phyloP scores from a whole-genome alignment of 2,113 vertebrate species.

The Pica pica region DNA sequence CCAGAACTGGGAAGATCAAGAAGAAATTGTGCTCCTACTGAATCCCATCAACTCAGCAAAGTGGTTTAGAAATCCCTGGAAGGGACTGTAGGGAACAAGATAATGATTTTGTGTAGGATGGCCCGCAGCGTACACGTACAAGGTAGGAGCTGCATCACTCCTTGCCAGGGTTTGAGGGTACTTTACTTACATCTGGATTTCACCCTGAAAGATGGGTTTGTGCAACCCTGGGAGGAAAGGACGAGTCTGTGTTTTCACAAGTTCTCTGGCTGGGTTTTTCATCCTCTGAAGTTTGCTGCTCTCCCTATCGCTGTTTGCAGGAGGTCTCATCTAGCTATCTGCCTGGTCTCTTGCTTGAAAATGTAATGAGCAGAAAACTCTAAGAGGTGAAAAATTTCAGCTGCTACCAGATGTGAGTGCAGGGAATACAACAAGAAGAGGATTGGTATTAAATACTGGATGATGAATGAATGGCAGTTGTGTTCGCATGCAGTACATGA shows the following conservation, averaged over 20 bases:
- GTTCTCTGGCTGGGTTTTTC: background rate
- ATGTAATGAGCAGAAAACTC: background rate
- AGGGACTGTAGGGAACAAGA: background rate
- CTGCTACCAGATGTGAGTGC: background rate
- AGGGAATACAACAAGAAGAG: background rate
- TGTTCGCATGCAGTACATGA: rapidly evolving
- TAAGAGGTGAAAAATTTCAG: background rate
- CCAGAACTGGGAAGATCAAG: background rate
- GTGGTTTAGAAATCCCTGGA: background rate
- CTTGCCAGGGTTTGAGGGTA: background rate
- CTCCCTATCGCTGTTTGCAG: rapidly evolving
- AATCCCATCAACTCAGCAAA: background rate
- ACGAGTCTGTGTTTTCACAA: background rate
- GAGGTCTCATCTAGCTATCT: background rate
- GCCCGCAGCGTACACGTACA: background rate
- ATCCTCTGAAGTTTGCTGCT: background rate
- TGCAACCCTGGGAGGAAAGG: background rate
- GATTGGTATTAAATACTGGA: background rate
- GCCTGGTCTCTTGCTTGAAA: background rate
- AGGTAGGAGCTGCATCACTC: background rate
- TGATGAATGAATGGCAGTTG: background rate
- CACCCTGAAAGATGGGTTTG: background rate
- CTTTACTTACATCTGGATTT: background rate
- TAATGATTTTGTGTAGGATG: background rate
- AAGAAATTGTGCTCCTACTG: background rate